Evolutionary conservation across 2,113 vertebrate genomes (phyloP), one percentile per base, ranked within the genome.

Genomic region (Hyaena hyaena): DNA sequence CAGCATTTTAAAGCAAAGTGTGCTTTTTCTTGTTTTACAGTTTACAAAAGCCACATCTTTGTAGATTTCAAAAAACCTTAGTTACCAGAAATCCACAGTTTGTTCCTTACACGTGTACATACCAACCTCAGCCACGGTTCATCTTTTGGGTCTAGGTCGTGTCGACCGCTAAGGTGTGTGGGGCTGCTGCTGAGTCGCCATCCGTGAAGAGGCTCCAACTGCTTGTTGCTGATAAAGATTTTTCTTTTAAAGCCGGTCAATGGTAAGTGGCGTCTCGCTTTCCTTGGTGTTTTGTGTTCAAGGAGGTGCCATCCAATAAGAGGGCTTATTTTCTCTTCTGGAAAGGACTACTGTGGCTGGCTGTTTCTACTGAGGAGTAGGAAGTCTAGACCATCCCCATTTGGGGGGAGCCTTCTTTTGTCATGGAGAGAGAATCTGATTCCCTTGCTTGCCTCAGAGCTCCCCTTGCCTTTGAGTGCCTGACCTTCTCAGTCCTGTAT

Each of bases 191-290:
- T 0, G 99, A 99, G 96, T 99, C 99, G 0, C 98, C 99, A 0
- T 98, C 98, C 0, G 99, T 99, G 86, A 99, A 99, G 98, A 99
- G 99, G 33, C 98, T 99, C 74, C 98, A 98, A 63, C 95, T 99
- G 97, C 98, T 99, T 0, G 91, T 99, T 0, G 45, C 97, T 2
- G 98, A 99, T 93, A 99, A 98, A 66, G 99, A 99, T 43, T 99
- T 99, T 97, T 99, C 98, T 92, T 99, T 99, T 97, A 99, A 99
- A 98, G 99, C 99, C 31, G 99, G 99, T 97, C 99, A 99, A 88
- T 99, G 99, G 99, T 99, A 98, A 99, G 99, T 98, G 93, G 50
- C 71, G 35, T 80, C 90, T 66, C 92, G 43, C 4, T 96, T 55
- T 65, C n/a, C 16, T 23, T 45, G n/a, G 68, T 4, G 7, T 82